These are phyloP conservation scores for Oostethus manadensis DNA, from an alignment of 2,113 vertebrate genomes.

Conservation along the genomic window DNA sequence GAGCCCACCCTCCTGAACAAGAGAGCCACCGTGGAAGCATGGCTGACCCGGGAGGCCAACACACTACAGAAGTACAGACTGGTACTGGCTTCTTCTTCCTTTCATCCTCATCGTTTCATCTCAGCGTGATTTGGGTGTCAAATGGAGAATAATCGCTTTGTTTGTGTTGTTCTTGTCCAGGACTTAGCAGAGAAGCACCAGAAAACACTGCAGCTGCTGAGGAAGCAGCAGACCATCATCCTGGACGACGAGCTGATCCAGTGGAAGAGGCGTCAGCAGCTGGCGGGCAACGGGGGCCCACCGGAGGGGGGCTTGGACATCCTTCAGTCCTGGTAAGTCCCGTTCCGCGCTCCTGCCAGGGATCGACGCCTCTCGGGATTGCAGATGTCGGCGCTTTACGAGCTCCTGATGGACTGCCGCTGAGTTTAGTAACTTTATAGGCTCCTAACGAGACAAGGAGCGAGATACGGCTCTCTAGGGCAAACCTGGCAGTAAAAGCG, in stretches of 20 bases:
- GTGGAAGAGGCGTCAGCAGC: constrained; percentile 95
- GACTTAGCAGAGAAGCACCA: constrained; percentile 94
- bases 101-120: not conserved
- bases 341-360: constrained; percentile 27
- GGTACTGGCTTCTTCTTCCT: constrained; percentile 57
- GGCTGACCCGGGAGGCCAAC: constrained; percentile 83
- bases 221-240: constrained; percentile 94
- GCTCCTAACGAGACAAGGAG: constrained; percentile 11
- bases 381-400: constrained; percentile 9
- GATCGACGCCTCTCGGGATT: constrained; percentile 23
- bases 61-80: constrained; percentile 96
- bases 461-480: not conserved
- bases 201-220: constrained; percentile 91
- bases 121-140: not conserved
- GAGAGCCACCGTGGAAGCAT: constrained; percentile 77
- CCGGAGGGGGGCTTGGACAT: constrained; percentile 91
- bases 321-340: constrained; percentile 84
- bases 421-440: constrained; percentile 21
- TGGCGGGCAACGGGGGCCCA: constrained; percentile 91
- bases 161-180: constrained; percentile 49
- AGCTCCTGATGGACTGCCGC: constrained; percentile 19
- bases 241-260: constrained; percentile 95
- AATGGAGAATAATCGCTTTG: not conserved
- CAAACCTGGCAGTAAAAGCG: not conserved
- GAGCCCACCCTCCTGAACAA: constrained; percentile 77